Evolutionary conservation across 2,888 invertebrate genomes (phyloP).

Genomic region (Trisateles emortualis): DNA sequence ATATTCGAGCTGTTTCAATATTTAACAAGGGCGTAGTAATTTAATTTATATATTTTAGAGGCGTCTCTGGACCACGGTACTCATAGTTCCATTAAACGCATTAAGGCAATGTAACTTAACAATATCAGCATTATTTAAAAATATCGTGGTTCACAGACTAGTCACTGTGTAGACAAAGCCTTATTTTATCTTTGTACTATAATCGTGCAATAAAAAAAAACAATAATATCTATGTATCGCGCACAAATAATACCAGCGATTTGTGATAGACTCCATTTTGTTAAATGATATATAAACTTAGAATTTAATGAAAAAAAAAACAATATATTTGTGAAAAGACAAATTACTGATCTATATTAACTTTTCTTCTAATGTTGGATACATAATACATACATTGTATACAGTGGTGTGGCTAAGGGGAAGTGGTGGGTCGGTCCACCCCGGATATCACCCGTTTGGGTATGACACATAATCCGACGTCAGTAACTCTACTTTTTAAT

Average conservation of each 20-base stretch:
- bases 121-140: constrained; percentile 25
- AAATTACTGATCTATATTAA: constrained; percentile 71
- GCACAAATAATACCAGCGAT: constrained; percentile 77
- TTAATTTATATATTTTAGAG: constrained; percentile 29
- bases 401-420: too few species aligned
- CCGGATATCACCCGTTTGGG: too few species aligned
- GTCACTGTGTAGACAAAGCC: constrained; percentile 26
- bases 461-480: too few species aligned
- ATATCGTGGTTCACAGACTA: constrained; percentile 48
- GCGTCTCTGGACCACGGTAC: constrained; percentile 41
- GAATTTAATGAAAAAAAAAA: constrained; percentile 60
- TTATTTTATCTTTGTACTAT: constrained; percentile 41
- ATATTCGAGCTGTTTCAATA: constrained; percentile 70
- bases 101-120: constrained; percentile 19
- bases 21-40: constrained; percentile 47
- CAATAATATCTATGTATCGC: constrained; percentile 56
- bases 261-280: constrained; percentile 77
- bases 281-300: constrained; percentile 53
- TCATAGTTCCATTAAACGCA: constrained; percentile 18
- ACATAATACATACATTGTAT: too few species aligned
- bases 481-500: too few species aligned
- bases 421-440: too few species aligned
- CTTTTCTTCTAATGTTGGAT: constrained; percentile 77
- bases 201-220: constrained; percentile 48
- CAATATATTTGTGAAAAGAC: constrained; percentile 59